A percentile compares a stretch with the other conserved stretches of the same genome.
These are phyloP conservation scores for Peucedramus taeniatus DNA, from an alignment of 2,113 vertebrate species.

Conservation along the genomic window DNA sequence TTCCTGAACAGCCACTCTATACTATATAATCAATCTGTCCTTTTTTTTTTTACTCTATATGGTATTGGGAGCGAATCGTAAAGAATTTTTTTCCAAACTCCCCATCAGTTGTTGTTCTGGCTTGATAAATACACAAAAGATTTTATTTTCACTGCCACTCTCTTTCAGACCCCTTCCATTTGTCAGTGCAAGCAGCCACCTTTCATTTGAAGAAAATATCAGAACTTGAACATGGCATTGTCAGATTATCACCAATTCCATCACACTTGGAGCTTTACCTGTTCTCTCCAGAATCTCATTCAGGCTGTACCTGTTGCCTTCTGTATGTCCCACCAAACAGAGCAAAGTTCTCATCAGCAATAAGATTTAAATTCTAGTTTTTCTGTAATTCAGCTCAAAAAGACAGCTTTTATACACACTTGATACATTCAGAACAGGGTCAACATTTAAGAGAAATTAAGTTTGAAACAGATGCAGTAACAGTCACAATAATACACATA, in stretches of 20 bases:
- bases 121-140: neutral
- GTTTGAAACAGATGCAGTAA: neutral
- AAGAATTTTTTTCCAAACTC: neutral
- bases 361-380: neutral
- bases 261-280: neutral
- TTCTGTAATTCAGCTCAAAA: neutral
- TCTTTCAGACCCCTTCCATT: neutral
- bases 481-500: neutral
- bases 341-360: neutral
- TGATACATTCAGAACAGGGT: neutral
- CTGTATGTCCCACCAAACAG: accelerated
- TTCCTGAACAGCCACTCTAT: constrained; percentile 17
- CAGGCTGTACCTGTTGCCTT: neutral
- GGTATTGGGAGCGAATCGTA: neutral
- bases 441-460: neutral
- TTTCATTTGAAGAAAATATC: neutral
- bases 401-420: neutral
- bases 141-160: neutral
- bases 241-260: neutral
- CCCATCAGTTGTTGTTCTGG: neutral
- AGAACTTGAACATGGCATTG: neutral
- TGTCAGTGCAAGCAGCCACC: neutral
- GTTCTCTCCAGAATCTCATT: neutral
- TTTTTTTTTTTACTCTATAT: neutral
- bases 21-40: neutral